A percentile compares a stretch with the other conserved stretches of the same genome.
Evolutionary conservation across 1,140 invertebrate species (phyloP).

Genomic region (Drosophila novamexicana): DNA sequence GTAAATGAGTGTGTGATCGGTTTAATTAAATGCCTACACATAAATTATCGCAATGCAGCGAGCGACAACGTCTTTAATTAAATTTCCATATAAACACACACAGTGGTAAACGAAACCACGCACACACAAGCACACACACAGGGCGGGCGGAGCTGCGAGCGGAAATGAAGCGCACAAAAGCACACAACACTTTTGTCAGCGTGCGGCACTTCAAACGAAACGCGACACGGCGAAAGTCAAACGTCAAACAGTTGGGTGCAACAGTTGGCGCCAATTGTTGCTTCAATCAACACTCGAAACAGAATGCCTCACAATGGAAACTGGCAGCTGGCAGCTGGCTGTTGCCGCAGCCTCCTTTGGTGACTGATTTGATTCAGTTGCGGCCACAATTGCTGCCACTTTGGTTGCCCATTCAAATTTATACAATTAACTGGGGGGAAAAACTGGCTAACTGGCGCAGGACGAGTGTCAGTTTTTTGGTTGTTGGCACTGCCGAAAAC

Average conservation of each 20-base stretch:
- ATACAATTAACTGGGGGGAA: slow-evolving; percentile 52
- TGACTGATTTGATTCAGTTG: slow-evolving; percentile 45
- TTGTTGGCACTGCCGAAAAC: slow-evolving; percentile 62
- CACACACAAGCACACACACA: slow-evolving; percentile 13
- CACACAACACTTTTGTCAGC: slow-evolving; percentile 64
- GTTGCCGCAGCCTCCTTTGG: slow-evolving; percentile 15
- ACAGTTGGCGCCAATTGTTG: slow-evolving; percentile 82
- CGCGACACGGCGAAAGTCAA: slow-evolving; percentile 51
- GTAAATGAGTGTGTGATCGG: slow-evolving; percentile 73
- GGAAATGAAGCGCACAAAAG: slow-evolving; percentile 58
- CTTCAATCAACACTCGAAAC: slow-evolving; percentile 66
- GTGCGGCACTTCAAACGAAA: slow-evolving; percentile 43
- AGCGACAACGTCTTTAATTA: slow-evolving; percentile 73
- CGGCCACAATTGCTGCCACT: slow-evolving; percentile 49
- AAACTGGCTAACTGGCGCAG: background rate
- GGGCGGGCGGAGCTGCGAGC: slow-evolving; percentile 5
- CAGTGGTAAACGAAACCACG: background rate
- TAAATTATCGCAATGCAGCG: slow-evolving; percentile 66
- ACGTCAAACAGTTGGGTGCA: slow-evolving; percentile 43
- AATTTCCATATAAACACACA: slow-evolving; percentile 50
- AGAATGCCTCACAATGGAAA: slow-evolving; percentile 23
- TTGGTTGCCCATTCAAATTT: slow-evolving; percentile 49
- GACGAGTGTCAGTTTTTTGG: slow-evolving; percentile 30
- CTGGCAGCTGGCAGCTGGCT: slow-evolving; percentile 28
- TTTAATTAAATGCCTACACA: slow-evolving; percentile 77